Evolutionary conservation across 2,797 vertebrate species (phyloP).

Genomic region (Eptatretus atami): DNA sequence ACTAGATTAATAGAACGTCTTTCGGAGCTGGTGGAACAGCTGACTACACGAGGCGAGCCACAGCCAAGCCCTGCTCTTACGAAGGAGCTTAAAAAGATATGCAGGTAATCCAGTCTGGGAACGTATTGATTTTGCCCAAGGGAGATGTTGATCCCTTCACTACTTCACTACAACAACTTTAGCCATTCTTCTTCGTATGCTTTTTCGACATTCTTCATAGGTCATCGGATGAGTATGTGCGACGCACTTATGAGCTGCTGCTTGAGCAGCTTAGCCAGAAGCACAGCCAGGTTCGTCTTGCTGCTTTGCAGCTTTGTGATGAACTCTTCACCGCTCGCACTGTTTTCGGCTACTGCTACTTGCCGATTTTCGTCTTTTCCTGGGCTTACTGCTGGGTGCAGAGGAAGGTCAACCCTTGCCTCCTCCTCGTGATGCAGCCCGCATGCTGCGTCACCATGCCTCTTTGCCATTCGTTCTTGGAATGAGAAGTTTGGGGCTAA

Average conservation of each 20-base stretch:
- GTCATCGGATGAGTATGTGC: slow-evolving; percentile 30
- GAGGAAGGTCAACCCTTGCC: slow-evolving; percentile 45
- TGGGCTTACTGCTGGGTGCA: slow-evolving; percentile 51
- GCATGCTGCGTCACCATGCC: slow-evolving; percentile 28
- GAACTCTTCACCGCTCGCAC: slow-evolving; percentile 55
- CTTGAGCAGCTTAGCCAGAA: slow-evolving; percentile 36
- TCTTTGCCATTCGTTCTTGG: slow-evolving; percentile 35
- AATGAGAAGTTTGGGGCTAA: slow-evolving; percentile 31
- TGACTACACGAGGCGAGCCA: slow-evolving; percentile 48
- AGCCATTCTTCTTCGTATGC: not conserved
- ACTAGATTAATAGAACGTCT: slow-evolving; percentile 23
- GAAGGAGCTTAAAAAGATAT: slow-evolving; percentile 52
- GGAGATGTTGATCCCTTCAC: too few species aligned
- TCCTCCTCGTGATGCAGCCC: slow-evolving; percentile 39
- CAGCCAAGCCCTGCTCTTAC: slow-evolving; percentile 25
- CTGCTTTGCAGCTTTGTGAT: slow-evolving; percentile 32
- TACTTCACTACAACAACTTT: not conserved
- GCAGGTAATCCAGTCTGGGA: slow-evolving; percentile 28
- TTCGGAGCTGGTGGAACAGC: slow-evolving; percentile 34
- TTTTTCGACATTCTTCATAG: slow-evolving; percentile 14
- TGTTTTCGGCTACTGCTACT: slow-evolving; percentile 37
- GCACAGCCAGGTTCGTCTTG: slow-evolving; percentile 46
- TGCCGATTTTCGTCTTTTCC: slow-evolving; percentile 42
- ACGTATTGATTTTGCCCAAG: not conserved
- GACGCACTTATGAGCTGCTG: slow-evolving; percentile 32